Conservation (phyloP, 2,888 invertebrate genomes). For the Odiellus spinosus region DNA sequence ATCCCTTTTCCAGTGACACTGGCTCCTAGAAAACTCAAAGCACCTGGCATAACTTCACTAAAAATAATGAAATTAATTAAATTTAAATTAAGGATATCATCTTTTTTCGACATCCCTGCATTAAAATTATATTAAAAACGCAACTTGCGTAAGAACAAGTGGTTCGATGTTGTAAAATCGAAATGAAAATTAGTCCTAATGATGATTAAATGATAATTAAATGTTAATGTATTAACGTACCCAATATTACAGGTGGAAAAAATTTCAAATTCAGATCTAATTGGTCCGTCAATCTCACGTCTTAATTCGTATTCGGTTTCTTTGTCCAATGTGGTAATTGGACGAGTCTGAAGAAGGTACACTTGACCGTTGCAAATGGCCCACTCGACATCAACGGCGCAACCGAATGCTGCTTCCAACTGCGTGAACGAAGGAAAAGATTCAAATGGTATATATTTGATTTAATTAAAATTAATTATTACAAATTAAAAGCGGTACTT, state of each 20-base stretch:
- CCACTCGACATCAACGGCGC: slow-evolving; percentile 66
- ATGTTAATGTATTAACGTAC: too few relatives aligned
- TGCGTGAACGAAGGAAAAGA: too few relatives aligned
- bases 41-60: neutral
- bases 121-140: too few relatives aligned
- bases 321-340: slow-evolving; percentile 51
- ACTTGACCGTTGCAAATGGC: slow-evolving; percentile 42
- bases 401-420: slow-evolving; percentile 50
- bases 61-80: neutral
- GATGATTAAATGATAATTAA: too few relatives aligned
- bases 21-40: neutral
- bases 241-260: neutral
- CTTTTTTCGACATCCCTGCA: too few relatives aligned
- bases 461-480: too few relatives aligned
- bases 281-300: slow-evolving; percentile 50
- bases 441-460: too few relatives aligned
- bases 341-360: slow-evolving; percentile 49
- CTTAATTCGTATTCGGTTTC: slow-evolving; percentile 53
- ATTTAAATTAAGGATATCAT: too few relatives aligned
- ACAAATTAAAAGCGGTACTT: too few relatives aligned
- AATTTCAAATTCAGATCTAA: slow-evolving; percentile 13
- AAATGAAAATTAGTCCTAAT: too few relatives aligned
- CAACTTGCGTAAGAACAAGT: too few relatives aligned
- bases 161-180: too few relatives aligned
- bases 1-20: neutral